Evolutionary conservation across 1,140 invertebrate genomes (phyloP), one percentile per base, ranked within the genome.

Genomic region (Drosophila subobscura): DNA sequence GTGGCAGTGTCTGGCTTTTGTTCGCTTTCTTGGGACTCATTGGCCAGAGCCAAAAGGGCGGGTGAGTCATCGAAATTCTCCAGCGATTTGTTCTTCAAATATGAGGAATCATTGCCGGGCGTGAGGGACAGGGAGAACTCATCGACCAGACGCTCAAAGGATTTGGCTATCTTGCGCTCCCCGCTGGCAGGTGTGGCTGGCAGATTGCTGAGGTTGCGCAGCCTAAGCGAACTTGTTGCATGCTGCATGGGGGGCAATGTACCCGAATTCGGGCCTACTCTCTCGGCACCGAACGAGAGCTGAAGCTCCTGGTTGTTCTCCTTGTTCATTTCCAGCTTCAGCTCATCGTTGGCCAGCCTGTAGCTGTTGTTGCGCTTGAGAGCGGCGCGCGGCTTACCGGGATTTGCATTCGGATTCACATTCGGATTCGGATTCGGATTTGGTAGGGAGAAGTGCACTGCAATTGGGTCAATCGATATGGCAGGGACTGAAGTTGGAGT

Each of bases 291-390:
- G 61, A 66, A 59, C 40, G 63, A 65, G 6, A 41, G 29, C 41
- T 40, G 49, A 68, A 37, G 0, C 12, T 44, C 41, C n/a, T 42
- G 71, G 47, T 91, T 91, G 47, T 91, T 91, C 63, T 91, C 89
- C 72, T 91, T 91, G 64, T 91, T 90, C 77, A 75, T 75, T 70
- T 90, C 77, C 55, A 91, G 74, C 71, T 91, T 90, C 29, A 91
- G 79, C 45, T 90, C 88, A 41, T 90, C 88, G 92, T 97, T 97
- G 1, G 96, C 96, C 90, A 96, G 94, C 65, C 96, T 94, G 89
- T 97, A 97, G 92, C 96, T 97, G 89, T 97, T 96, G 90, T 96
- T 97, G 46, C 96, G 93, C 92, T 96, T 96, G 25, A 97, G 92
- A 37, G 86, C 89, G 40, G 61, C 54, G 49, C 75, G 72, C 50